Evolutionary conservation across 2,797 vertebrate species (phyloP).

Genomic region (Melanitta fusca): DNA sequence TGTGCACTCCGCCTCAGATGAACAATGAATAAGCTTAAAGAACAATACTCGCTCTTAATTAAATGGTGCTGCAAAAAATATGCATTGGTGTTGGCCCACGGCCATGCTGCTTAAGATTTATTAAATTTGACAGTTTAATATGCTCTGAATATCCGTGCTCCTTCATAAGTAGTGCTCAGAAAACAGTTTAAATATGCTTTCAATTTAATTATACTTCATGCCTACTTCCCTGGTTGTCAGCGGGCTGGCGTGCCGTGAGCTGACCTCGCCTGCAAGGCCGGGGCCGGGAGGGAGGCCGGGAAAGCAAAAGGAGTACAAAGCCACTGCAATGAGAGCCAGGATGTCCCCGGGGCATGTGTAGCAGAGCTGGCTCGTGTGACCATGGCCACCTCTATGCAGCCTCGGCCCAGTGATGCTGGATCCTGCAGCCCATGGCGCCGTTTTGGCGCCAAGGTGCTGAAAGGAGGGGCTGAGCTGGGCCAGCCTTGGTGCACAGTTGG

Average conservation of each 20-base stretch:
- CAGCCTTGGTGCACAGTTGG: background rate
- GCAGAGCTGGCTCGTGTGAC: background rate
- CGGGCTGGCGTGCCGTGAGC: background rate
- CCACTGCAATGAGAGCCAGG: accelerated
- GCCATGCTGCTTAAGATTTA: conserved; percentile 49
- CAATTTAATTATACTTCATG: conserved; percentile 47
- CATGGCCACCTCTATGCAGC: background rate
- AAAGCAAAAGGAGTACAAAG: background rate
- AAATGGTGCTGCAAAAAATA: conserved; percentile 52
- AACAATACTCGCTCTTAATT: conserved; percentile 62
- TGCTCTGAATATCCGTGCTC: conserved; percentile 25
- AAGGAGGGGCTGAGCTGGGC: background rate
- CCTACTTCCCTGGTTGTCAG: background rate
- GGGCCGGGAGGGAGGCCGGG: background rate
- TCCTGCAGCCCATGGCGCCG: accelerated
- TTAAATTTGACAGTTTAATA: conserved; percentile 67
- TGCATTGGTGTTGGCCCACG: conserved; percentile 14
- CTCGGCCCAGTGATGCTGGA: background rate
- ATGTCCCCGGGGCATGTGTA: background rate
- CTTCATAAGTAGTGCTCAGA: conserved; percentile 41
- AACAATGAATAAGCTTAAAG: conserved; percentile 53
- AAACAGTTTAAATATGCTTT: conserved; percentile 56
- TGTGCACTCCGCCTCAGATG: background rate
- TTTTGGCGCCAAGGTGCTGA: background rate
- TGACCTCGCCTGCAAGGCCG: background rate